These are phyloP conservation scores for Amiota mariae DNA, from an alignment of 2,888 invertebrate genomes.

Conservation along the genomic window DNA sequence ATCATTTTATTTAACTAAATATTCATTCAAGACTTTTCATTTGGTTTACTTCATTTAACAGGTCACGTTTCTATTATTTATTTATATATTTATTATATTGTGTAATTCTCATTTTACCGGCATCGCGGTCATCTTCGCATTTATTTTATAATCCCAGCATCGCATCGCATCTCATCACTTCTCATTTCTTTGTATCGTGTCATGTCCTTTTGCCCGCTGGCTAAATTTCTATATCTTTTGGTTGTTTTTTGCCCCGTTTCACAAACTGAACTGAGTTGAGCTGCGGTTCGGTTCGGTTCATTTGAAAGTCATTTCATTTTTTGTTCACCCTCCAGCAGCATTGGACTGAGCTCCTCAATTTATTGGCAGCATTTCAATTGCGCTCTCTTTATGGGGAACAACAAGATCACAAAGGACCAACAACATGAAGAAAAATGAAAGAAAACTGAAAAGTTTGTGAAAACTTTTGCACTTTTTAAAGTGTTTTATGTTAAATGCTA, in stretches of 20 bases:
- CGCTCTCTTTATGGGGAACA: slow-evolving; percentile 18
- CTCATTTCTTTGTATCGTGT: background rate
- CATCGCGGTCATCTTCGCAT: slow-evolving; percentile 5
- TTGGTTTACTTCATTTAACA: no score
- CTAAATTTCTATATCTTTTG: slow-evolving; percentile 8
- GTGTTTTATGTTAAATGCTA: slow-evolving; percentile 22
- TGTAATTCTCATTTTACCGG: slow-evolving; percentile 27
- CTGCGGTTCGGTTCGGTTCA: slow-evolving; percentile 15
- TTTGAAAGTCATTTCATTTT: slow-evolving; percentile 23
- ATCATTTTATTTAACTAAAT: no score
- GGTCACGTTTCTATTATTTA: background rate
- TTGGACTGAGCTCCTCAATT: background rate
- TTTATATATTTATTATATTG: slow-evolving; percentile 23
- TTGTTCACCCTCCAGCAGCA: background rate
- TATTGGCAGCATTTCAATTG: slow-evolving; percentile 28
- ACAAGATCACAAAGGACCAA: slow-evolving; percentile 1
- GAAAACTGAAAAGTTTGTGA: slow-evolving; percentile 1
- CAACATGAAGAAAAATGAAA: background rate
- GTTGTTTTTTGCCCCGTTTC: slow-evolving; percentile 23
- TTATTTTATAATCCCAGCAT: background rate
- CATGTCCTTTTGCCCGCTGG: slow-evolving; percentile 23
- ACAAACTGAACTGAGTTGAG: slow-evolving; percentile 11
- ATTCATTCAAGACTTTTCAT: no score
- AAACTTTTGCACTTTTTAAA: slow-evolving; percentile 29
- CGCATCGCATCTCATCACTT: background rate